phyloP scores from a whole-genome alignment of 2,113 vertebrate species.

The Coptodon rendalli region DNA sequence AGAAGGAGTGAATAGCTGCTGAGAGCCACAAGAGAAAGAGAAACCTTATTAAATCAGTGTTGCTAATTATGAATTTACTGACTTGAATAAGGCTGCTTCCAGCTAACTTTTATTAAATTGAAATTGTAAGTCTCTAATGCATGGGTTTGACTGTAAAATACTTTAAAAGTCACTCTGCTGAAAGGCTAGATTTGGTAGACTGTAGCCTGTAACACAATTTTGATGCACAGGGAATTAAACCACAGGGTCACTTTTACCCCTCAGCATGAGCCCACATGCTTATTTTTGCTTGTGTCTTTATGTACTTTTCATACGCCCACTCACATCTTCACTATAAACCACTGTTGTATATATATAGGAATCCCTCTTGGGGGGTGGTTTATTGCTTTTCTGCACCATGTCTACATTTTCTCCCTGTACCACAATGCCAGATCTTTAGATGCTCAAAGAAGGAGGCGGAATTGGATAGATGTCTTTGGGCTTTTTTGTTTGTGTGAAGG shows the following conservation, averaged over 20 bases:
- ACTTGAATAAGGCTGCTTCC: not conserved
- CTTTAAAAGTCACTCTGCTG: not conserved
- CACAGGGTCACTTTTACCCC: constrained; percentile 16
- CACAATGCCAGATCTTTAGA: constrained; percentile 8
- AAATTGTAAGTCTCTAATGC: not conserved
- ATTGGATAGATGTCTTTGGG: not conserved
- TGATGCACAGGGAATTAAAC: constrained; percentile 12
- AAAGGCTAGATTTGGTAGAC: not conserved
- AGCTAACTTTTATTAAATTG: not conserved
- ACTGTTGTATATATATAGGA: constrained; percentile 16
- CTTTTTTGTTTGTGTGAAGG: not conserved
- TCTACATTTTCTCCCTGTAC: not conserved
- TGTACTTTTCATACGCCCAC: constrained; percentile 25
- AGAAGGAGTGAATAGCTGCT: not conserved
- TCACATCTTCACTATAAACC: constrained; percentile 15
- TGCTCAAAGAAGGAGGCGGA: not conserved
- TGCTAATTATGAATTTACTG: not conserved
- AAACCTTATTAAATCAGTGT: not conserved
- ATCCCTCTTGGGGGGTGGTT: not conserved
- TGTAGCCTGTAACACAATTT: not conserved
- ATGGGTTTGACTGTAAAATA: not conserved
- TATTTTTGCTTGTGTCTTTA: not conserved
- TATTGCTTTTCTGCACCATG: not conserved
- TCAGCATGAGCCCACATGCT: constrained; percentile 3
- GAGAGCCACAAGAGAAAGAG: not conserved